phyloP scores from a whole-genome alignment of 1,140 invertebrate genomes.

The Chironomus tepperi region DNA sequence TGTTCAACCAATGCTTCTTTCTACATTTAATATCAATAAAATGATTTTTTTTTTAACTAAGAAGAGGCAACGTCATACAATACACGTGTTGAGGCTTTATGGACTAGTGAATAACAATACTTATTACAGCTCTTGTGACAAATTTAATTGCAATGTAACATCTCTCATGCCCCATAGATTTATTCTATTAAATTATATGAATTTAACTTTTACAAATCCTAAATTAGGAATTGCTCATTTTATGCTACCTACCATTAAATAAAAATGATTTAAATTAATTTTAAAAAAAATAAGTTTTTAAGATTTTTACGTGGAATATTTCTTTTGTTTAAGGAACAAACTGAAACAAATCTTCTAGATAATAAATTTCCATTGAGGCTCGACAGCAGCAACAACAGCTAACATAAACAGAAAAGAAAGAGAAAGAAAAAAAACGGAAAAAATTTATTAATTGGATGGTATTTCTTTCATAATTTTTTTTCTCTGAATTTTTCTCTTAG shows the following conservation, averaged over 20 bases:
- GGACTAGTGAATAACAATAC: constrained; percentile 17
- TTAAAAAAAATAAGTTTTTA: not conserved
- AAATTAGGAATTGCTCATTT: not conserved
- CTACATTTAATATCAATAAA: not conserved
- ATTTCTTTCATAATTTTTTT: not conserved
- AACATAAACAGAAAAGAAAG: not conserved
- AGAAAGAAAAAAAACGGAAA: not conserved
- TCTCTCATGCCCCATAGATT: constrained; percentile 1
- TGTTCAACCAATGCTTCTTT: not conserved
- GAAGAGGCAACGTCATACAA: not conserved
- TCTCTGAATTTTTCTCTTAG: too few relatives aligned
- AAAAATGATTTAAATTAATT: not conserved
- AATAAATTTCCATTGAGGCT: not conserved
- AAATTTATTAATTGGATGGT: constrained; percentile 23
- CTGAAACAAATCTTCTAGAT: constrained; percentile 1
- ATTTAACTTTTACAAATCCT: not conserved
- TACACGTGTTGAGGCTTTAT: constrained; percentile 21
- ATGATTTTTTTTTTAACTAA: not conserved
- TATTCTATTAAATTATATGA: not conserved
- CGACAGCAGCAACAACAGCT: not conserved
- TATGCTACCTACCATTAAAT: not conserved
- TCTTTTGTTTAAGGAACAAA: not conserved
- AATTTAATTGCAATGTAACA: constrained; percentile 20
- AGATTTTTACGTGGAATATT: not conserved
- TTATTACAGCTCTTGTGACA: not conserved